These are phyloP conservation scores for Clavelina lepadiformis DNA, from an alignment of 23 tunicate genomes.

Conservation along the genomic window DNA sequence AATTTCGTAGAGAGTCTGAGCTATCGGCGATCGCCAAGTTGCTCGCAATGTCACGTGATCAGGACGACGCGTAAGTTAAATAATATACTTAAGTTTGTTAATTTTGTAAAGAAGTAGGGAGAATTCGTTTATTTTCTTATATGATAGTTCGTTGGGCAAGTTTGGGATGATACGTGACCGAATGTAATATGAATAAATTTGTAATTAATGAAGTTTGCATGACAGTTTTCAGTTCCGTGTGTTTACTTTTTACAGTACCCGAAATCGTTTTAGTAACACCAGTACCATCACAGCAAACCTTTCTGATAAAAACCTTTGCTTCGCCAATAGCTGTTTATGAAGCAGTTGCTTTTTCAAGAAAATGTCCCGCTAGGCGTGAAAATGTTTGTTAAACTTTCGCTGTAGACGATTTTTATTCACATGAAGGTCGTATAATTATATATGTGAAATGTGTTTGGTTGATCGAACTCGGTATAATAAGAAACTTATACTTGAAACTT, in stretches of 20 bases:
- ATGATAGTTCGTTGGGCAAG: too few species aligned
- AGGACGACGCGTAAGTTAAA: constrained; percentile 53
- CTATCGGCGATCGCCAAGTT: constrained; percentile 34
- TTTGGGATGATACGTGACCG: too few species aligned
- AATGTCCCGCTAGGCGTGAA: too few species aligned
- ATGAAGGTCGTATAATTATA: not conserved
- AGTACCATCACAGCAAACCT: too few species aligned
- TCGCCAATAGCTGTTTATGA: too few species aligned
- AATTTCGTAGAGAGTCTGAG: constrained; percentile 58
- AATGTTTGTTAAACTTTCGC: too few species aligned
- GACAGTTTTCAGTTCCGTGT: not conserved
- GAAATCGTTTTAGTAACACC: too few species aligned
- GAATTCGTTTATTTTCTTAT: not conserved
- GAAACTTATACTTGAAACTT: too few species aligned
- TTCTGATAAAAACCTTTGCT: too few species aligned
- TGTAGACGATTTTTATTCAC: too few species aligned
- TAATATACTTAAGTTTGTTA: not conserved
- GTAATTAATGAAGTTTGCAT: not conserved
- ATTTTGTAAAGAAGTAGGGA: not conserved
- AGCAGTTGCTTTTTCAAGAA: too few species aligned
- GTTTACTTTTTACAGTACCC: not conserved
- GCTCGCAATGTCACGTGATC: constrained; percentile 43
- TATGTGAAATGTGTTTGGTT: not conserved
- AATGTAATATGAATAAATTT: too few species aligned
- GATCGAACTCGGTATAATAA: not conserved